These are phyloP conservation scores for Hyppa rectilinea DNA, from an alignment of 2,888 invertebrate genomes.

Conservation along the genomic window DNA sequence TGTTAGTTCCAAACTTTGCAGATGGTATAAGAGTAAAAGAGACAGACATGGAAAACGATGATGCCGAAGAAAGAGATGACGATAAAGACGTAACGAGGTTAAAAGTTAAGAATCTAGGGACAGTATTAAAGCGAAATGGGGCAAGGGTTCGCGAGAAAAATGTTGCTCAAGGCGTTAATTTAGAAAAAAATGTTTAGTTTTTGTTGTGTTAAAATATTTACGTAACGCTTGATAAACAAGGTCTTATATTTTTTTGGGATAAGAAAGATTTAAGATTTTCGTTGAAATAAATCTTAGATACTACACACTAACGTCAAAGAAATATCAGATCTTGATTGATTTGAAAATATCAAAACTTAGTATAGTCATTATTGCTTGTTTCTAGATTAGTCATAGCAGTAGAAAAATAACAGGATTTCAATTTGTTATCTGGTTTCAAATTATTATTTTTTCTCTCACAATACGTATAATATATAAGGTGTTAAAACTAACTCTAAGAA, in stretches of 20 bases:
- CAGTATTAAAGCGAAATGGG: conserved; percentile 41
- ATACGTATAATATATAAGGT: too few species aligned
- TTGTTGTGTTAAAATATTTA: conserved; percentile 22
- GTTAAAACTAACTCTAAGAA: too few species aligned
- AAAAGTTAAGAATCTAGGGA: conserved; percentile 66
- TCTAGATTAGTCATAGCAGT: not conserved
- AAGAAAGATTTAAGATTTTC: not conserved
- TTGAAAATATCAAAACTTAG: not conserved
- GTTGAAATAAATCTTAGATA: not conserved
- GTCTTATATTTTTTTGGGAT: not conserved
- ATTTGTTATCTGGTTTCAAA: too few species aligned
- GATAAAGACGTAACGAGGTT: conserved; percentile 50
- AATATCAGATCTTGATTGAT: not conserved
- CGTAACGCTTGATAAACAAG: conserved; percentile 20
- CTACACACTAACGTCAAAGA: too few species aligned
- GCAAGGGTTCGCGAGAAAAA: conserved; percentile 55
- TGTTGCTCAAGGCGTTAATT: conserved; percentile 25
- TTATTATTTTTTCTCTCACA: too few species aligned
- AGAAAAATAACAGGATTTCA: not conserved
- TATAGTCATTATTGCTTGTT: not conserved
- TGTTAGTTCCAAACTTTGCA: conserved; percentile 59
- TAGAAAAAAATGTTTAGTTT: conserved; percentile 14
- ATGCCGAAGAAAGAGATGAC: conserved; percentile 30
- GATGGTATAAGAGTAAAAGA: conserved; percentile 48
- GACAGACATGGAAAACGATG: conserved; percentile 22